Conservation (phyloP, 2,113 vertebrate genomes). For the Limanda limanda region DNA sequence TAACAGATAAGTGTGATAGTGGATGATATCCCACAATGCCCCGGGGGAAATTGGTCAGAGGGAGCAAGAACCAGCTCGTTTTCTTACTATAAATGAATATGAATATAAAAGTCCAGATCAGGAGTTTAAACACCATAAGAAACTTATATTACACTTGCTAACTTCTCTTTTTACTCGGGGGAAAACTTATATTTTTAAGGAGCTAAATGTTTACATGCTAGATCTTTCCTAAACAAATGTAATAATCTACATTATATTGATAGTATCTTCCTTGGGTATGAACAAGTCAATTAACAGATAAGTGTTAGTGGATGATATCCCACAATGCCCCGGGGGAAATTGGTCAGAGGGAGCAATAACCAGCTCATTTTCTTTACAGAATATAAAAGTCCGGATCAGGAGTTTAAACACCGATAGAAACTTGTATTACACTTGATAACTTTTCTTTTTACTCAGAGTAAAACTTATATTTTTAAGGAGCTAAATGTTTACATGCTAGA, state of each 20-base stretch:
- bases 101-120: not conserved
- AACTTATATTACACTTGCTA: too few relatives aligned
- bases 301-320: constrained; percentile 60
- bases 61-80: not conserved
- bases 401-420: too few relatives aligned
- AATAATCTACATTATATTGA: constrained; percentile 62
- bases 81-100: too few relatives aligned
- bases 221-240: constrained; percentile 45
- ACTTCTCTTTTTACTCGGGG: too few relatives aligned
- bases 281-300: constrained; percentile 70
- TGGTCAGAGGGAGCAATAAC: constrained; percentile 10
- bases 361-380: not conserved
- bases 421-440: too few relatives aligned
- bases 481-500: constrained; percentile 42
- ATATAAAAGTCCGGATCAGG: constrained; percentile 10
- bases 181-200: constrained; percentile 3
- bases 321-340: constrained; percentile 25
- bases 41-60: constrained; percentile 21
- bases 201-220: constrained; percentile 43
- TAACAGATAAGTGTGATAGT: constrained; percentile 61
- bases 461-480: not conserved
- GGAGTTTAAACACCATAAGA: not conserved
- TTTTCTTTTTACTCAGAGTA: too few relatives aligned
- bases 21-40: constrained; percentile 49
- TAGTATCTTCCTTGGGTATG: constrained; percentile 56